Evolutionary conservation across 2,797 vertebrate genomes (phyloP).

Genomic region (Channallabes apus): DNA sequence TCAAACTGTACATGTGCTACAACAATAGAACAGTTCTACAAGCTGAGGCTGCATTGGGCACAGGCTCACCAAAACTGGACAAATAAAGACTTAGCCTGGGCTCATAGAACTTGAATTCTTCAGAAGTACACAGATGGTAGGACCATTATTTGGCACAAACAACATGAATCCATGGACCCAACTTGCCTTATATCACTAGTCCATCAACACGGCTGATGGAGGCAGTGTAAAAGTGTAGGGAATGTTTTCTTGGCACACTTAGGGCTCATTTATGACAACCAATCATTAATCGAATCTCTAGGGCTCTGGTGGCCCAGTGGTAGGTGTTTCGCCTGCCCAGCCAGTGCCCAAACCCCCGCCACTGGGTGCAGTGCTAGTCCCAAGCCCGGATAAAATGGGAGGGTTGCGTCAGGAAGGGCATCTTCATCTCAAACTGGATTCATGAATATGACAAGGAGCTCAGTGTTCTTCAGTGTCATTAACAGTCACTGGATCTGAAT

Average conservation of each 20-base stretch:
- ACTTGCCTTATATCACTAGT: not conserved
- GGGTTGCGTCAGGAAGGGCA: too few species aligned
- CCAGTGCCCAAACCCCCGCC: too few species aligned
- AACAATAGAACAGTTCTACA: not conserved
- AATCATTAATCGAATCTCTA: not conserved
- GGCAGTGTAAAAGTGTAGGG: not conserved
- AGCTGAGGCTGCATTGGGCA: not conserved
- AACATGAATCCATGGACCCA: not conserved
- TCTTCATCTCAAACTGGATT: not conserved
- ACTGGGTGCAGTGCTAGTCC: too few species aligned
- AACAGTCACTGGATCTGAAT: not conserved
- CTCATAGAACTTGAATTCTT: not conserved
- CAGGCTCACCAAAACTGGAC: not conserved
- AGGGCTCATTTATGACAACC: not conserved
- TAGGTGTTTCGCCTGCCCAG: too few species aligned
- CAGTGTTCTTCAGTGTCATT: not conserved
- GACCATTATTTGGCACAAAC: not conserved
- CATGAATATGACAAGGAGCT: not conserved
- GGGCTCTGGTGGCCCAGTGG: too few species aligned
- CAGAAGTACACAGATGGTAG: not conserved
- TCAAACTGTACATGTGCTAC: not conserved
- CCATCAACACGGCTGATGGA: not conserved
- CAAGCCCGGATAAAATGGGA: too few species aligned
- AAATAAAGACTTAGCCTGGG: not conserved
- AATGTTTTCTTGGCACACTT: not conserved